Evolutionary conservation across 1,140 invertebrate genomes (phyloP).

Genomic region (Zaprionus kolodkinae): DNA sequence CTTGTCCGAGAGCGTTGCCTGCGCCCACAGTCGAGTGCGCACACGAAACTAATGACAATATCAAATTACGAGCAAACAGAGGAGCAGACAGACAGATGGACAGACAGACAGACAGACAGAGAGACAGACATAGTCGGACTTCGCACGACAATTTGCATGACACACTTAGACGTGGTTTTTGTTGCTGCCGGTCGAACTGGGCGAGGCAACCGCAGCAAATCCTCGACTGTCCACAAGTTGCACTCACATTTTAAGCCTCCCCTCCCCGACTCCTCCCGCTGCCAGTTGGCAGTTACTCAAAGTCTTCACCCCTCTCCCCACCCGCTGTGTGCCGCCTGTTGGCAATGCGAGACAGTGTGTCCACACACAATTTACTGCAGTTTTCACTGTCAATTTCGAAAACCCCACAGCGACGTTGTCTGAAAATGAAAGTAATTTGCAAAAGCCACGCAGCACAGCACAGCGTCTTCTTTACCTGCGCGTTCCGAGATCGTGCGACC

Average conservation of each 20-base stretch:
- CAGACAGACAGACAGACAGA: constrained; percentile 5
- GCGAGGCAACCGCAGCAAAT: constrained; percentile 42
- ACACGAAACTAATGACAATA: constrained; percentile 78
- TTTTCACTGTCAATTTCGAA: constrained; percentile 72
- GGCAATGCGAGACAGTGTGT: constrained; percentile 43
- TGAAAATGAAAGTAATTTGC: constrained; percentile 79
- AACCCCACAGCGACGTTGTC: constrained; percentile 22
- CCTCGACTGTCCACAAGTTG: constrained; percentile 65
- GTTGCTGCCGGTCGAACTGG: not conserved
- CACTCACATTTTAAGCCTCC: constrained; percentile 46
- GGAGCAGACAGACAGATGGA: constrained; percentile 1
- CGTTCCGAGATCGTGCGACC: constrained; percentile 61
- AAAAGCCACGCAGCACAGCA: constrained; percentile 55
- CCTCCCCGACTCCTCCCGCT: not conserved
- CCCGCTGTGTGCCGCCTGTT: constrained; percentile 58
- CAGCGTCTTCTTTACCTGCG: constrained; percentile 57
- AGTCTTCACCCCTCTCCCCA: constrained; percentile 1
- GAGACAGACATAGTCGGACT: constrained; percentile 25
- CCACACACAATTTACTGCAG: constrained; percentile 39
- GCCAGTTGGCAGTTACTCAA: constrained; percentile 39
- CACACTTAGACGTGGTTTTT: constrained; percentile 57
- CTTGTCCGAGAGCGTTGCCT: constrained; percentile 64
- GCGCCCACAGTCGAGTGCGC: constrained; percentile 72
- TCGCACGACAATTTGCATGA: constrained; percentile 68
- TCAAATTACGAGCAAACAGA: constrained; percentile 60